Evolutionary conservation across 2,113 vertebrate genomes (phyloP).

Genomic region (Erythrolamprus reginae): DNA sequence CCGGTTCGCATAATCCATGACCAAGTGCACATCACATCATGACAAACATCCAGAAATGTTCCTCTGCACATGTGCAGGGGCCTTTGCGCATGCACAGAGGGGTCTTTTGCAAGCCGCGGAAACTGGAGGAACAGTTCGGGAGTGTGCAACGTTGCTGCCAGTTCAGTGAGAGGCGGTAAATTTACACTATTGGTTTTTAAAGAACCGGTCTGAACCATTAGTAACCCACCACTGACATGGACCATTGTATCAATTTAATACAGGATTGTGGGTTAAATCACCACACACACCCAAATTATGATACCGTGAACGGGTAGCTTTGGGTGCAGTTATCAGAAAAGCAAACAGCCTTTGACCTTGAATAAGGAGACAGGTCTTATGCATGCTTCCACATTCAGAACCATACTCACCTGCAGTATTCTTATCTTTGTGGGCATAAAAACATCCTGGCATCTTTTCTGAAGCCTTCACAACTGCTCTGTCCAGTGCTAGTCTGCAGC

Average conservation of each 20-base stretch:
- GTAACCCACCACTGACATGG: not conserved
- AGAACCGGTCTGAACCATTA: too few relatives aligned
- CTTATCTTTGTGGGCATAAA: not conserved
- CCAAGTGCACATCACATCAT: too few relatives aligned
- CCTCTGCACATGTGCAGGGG: too few relatives aligned
- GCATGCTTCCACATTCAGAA: not conserved
- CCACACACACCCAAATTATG: not conserved
- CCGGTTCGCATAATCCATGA: too few relatives aligned
- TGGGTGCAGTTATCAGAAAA: not conserved
- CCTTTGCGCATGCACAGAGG: too few relatives aligned
- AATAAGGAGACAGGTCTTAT: not conserved
- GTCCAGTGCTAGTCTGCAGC: not conserved
- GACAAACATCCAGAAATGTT: too few relatives aligned
- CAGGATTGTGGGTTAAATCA: too few relatives aligned
- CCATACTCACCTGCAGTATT: not conserved
- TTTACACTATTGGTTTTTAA: too few relatives aligned
- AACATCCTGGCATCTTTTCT: not conserved
- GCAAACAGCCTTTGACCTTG: not conserved
- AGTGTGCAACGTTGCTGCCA: too few relatives aligned
- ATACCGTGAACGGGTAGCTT: not conserved
- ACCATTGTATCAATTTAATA: not conserved
- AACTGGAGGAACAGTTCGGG: too few relatives aligned
- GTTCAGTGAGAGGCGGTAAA: too few relatives aligned
- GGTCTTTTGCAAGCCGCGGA: too few relatives aligned
- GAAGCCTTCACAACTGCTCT: not conserved